phyloP scores from a whole-genome alignment of 2,797 vertebrate species.

The Tragelaphus eurycerus region DNA sequence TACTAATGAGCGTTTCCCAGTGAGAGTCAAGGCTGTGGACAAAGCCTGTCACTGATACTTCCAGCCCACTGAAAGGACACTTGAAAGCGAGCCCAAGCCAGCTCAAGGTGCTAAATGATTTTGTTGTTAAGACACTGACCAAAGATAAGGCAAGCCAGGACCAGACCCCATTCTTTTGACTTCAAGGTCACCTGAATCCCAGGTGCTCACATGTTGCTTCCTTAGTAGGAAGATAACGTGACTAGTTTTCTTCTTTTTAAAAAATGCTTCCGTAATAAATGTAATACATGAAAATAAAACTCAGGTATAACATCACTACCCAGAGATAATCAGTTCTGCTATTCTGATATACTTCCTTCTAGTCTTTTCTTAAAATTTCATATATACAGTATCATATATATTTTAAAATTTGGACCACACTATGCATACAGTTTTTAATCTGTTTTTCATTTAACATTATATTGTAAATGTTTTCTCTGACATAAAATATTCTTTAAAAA shows the following conservation, averaged over 20 bases:
- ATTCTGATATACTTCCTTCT: slow-evolving; percentile 21
- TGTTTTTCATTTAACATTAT: slow-evolving; percentile 36
- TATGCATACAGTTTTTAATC: neutral
- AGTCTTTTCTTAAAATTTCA: neutral
- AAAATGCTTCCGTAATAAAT: neutral
- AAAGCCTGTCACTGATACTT: neutral
- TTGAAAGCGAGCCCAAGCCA: neutral
- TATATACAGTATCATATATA: neutral
- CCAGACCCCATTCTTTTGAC: neutral
- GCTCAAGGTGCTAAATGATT: neutral
- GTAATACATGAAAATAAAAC: slow-evolving; percentile 26
- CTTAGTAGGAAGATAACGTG: neutral
- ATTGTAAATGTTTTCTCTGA: slow-evolving; percentile 29
- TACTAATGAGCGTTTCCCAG: neutral
- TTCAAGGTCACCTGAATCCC: neutral
- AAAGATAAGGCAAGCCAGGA: neutral
- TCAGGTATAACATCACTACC: slow-evolving; percentile 9
- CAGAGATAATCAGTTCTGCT: neutral
- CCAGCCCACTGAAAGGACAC: neutral
- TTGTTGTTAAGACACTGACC: slow-evolving; percentile 26
- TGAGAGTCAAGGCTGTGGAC: neutral
- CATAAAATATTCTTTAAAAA: slow-evolving; percentile 40
- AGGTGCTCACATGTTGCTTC: neutral
- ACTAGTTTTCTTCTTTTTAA: neutral
- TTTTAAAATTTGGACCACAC: slow-evolving; percentile 36